Percentiles rank a stretch among this genome's conserved stretches.
Conservation (phyloP, 2,797 vertebrate species). For the Brotula barbata region DNA sequence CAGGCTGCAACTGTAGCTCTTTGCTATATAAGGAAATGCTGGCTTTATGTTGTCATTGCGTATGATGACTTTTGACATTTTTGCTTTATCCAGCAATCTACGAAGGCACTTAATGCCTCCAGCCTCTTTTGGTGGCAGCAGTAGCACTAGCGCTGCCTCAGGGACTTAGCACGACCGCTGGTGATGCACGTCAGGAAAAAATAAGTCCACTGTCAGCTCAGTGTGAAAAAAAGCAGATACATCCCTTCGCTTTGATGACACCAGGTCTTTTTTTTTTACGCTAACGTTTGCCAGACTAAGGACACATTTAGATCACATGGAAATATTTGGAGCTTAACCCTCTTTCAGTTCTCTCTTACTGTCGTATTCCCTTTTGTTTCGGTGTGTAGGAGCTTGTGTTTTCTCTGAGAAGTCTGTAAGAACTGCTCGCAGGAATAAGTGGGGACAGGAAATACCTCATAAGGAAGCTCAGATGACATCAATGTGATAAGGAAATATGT, state of each 20-base stretch:
- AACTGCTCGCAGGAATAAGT: slow-evolving; percentile 3
- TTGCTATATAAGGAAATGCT: slow-evolving; percentile 40
- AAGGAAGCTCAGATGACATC: slow-evolving; percentile 17
- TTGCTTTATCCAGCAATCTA: slow-evolving; percentile 3
- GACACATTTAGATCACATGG: slow-evolving; percentile 20
- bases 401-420: background rate
- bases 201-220: slow-evolving; percentile 46
- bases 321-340: slow-evolving; percentile 21
- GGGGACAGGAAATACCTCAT: slow-evolving; percentile 32
- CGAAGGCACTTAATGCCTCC: background rate
- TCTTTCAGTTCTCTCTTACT: background rate
- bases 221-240: slow-evolving; percentile 68
- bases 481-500: slow-evolving; percentile 24
- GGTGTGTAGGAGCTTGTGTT: background rate
- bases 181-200: slow-evolving; percentile 18
- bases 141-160: background rate
- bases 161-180: slow-evolving; percentile 31
- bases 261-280: slow-evolving; percentile 42
- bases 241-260: slow-evolving; percentile 61
- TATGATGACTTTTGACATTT: background rate
- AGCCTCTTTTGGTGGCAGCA: background rate
- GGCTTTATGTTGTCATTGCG: background rate
- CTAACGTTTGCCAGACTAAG: slow-evolving; percentile 54
- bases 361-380: background rate
- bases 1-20: background rate